A percentile compares a stretch with the other conserved stretches of the same genome.
phyloP scores from a whole-genome alignment of 2,888 invertebrate genomes.

The Hartigia nigra region DNA sequence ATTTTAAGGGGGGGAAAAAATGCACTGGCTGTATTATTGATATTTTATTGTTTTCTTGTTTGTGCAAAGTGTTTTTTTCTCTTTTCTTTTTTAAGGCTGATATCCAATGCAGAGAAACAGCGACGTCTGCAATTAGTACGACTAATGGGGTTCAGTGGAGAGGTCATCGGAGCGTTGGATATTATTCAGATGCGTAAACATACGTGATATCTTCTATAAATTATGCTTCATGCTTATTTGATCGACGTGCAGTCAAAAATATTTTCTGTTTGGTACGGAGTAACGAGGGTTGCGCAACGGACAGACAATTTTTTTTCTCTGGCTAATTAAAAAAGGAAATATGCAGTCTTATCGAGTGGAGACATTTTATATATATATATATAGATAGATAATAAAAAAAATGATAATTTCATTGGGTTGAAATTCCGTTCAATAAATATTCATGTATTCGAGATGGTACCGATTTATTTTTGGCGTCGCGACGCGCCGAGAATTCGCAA shows the following conservation, averaged over 20 bases:
- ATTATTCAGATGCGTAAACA: not conserved
- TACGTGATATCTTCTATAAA: not conserved
- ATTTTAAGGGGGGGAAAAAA: not conserved
- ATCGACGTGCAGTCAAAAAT: not conserved
- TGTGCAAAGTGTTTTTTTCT: not conserved
- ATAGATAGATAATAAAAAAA: not conserved
- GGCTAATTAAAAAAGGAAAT: not conserved
- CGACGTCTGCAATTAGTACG: not conserved
- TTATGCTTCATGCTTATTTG: not conserved
- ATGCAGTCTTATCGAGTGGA: too few species aligned
- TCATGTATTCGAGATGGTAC: not conserved
- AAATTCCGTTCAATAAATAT: not conserved
- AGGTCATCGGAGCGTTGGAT: not conserved
- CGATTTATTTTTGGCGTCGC: not conserved
- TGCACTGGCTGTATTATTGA: not conserved
- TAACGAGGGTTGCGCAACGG: not conserved
- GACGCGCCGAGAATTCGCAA: not conserved
- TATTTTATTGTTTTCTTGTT: not conserved
- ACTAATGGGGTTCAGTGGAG: not conserved
- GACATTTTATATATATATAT: too few species aligned
- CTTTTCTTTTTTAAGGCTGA: not conserved
- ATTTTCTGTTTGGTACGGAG: not conserved
- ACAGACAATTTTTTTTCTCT: not conserved
- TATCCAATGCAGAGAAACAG: not conserved
- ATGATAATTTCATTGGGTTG: not conserved